These are phyloP conservation scores for Drosophila nigrodunni DNA, from an alignment of 1,140 invertebrate genomes.

Conservation along the genomic window DNA sequence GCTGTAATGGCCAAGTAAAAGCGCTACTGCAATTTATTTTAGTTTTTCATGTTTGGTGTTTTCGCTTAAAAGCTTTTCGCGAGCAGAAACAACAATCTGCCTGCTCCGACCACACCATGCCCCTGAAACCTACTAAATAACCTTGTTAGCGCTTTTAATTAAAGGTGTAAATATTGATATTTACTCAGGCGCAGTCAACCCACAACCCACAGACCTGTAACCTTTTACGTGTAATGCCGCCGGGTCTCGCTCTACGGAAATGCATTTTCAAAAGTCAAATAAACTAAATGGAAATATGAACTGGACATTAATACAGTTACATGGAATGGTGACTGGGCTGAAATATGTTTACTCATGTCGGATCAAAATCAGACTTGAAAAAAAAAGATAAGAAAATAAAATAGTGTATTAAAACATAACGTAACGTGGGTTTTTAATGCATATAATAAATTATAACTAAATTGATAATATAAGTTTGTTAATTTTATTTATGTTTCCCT, in stretches of 20 bases:
- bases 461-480: no score
- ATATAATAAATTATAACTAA: no score
- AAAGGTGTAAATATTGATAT: constrained; percentile 84
- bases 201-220: constrained; percentile 10
- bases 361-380: not conserved
- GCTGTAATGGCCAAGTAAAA: constrained; percentile 20
- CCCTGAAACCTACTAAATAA: constrained; percentile 70
- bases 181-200: constrained; percentile 62
- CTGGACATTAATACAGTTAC: constrained; percentile 54
- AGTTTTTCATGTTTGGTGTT: constrained; percentile 71
- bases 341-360: constrained; percentile 10
- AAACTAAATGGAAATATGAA: constrained; percentile 76
- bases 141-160: constrained; percentile 84
- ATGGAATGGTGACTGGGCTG: constrained; percentile 26
- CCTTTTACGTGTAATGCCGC: constrained; percentile 7
- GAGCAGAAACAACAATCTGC: constrained; percentile 53
- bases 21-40: constrained; percentile 39
- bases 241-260: constrained; percentile 59
- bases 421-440: no score
- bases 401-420: not conserved
- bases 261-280: constrained; percentile 78
- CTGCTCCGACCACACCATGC: constrained; percentile 17
- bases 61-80: constrained; percentile 77
- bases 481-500: not conserved
- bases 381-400: not conserved